Evolutionary conservation across 1,140 invertebrate species (phyloP), one percentile per base, ranked within the genome.

Genomic region (Zaprionus davidi): DNA sequence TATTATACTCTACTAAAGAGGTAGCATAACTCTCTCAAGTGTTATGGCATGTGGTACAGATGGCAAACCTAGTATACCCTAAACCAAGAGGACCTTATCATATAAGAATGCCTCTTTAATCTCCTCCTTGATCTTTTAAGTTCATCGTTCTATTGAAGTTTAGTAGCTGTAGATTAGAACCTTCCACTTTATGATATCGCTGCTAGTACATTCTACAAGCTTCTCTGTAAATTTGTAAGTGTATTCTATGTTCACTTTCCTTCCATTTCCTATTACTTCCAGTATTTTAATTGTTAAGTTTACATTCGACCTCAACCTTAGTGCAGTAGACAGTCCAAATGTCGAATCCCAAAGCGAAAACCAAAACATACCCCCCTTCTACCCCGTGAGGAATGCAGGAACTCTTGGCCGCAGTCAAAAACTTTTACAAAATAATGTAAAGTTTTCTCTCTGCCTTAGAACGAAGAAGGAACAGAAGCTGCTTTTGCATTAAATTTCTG

Each of bases 231-330:
- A 41, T 5, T 41, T 41, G 20, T 17, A 7, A 66, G 64, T 3
- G 64, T 31, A 57, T 57, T 36, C n/a, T 2, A 11, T 44, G 3
- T 11, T 28, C 53, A 22, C 2, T 24, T 57, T 12, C 0, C 20
- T 12, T n/a, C 2, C 1, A 0, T 2, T 20, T 44, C 3, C 20
- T 15, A 24, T 12, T 66, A 15, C 22, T 26, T 55, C 84, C 80
- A 84, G 78, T 88, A 88, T 84, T 88, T 88, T 88, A 88, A 88
- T 88, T 87, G 84, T 75, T 76, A 87, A 88, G 84, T 88, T 88
- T 83, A 88, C 78, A 81, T 88, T 88, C 71, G 57, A 31, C 59
- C 65, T 64, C 28, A 41, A 38, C 41, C 26, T 20, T n/a, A 9
- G 1, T 53, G 56, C 56, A 46, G 36, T 51, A 22, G 20, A 26